Conservation (phyloP, 2,113 vertebrate genomes). For the Neogale vison region DNA sequence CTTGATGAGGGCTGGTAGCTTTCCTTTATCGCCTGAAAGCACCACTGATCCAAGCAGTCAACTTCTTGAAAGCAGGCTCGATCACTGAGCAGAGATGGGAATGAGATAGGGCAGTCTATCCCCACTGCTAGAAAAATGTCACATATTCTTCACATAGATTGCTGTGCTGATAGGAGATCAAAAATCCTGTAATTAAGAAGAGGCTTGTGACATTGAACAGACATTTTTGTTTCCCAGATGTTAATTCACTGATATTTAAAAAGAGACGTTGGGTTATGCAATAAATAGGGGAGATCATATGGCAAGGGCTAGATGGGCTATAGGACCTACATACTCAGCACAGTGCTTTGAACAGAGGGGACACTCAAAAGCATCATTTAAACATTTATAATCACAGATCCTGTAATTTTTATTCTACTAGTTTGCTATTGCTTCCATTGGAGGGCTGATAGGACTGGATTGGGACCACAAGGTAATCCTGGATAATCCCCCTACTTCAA, state of each 20-base stretch:
- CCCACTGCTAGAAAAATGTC: not conserved
- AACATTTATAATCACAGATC: not conserved
- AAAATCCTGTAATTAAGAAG: not conserved
- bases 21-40: not conserved
- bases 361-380: not conserved
- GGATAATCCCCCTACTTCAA: not conserved
- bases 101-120: not conserved
- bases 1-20: not conserved
- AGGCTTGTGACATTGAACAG: not conserved
- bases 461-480: not conserved
- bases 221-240: not conserved
- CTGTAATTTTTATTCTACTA: not conserved
- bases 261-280: not conserved
- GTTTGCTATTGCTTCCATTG: not conserved
- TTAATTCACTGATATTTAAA: constrained; percentile 10
- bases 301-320: not conserved
- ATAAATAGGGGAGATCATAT: not conserved
- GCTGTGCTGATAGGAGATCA: not conserved
- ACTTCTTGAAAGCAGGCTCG: not conserved
- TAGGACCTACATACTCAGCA: not conserved
- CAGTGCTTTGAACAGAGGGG: not conserved
- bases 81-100: not conserved
- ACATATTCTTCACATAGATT: not conserved
- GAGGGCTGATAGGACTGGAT: not conserved
- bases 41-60: not conserved